A percentile compares a stretch with the other conserved stretches of the same genome.
These are phyloP conservation scores for Tachyglossus aculeatus DNA, from an alignment of 2,797 vertebrate species.

Conservation along the genomic window DNA sequence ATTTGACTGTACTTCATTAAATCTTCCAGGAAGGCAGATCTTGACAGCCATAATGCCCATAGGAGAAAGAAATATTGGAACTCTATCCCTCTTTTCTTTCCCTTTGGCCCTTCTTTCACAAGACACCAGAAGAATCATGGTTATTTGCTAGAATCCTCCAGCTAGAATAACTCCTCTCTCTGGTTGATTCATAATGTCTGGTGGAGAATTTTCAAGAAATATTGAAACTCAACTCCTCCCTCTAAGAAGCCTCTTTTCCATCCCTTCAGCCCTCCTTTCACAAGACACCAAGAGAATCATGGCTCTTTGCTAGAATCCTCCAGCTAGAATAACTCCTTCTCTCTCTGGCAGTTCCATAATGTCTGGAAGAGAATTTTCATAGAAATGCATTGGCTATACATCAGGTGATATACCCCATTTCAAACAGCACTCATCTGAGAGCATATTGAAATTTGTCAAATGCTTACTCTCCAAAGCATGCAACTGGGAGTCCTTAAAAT, in stretches of 20 bases:
- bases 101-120: too few relatives aligned
- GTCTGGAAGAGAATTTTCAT: slow-evolving; percentile 14
- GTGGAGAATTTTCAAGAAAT: slow-evolving; percentile 17
- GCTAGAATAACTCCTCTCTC: not conserved
- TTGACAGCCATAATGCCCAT: slow-evolving; percentile 9
- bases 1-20: too few relatives aligned
- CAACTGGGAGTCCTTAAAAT: slow-evolving; percentile 17
- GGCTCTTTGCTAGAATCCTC: slow-evolving; percentile 16
- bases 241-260: too few relatives aligned
- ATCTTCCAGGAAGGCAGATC: too few relatives aligned
- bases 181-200: slow-evolving; percentile 21
- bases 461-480: slow-evolving; percentile 26
- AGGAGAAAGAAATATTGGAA: too few relatives aligned
- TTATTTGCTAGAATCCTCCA: slow-evolving; percentile 14
- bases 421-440: slow-evolving; percentile 4
- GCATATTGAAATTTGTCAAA: slow-evolving; percentile 45
- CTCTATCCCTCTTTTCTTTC: too few relatives aligned
- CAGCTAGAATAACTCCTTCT: slow-evolving; percentile 9
- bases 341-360: slow-evolving; percentile 18
- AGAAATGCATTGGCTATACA: slow-evolving; percentile 33
- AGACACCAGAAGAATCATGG: too few relatives aligned
- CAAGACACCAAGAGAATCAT: too few relatives aligned
- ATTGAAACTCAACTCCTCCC: too few relatives aligned
- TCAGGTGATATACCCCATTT: slow-evolving; percentile 18
- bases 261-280: too few relatives aligned